Evolutionary conservation across 2,797 vertebrate genomes (phyloP), one percentile per base, ranked within the genome.

Genomic region (Poeciliopsis infans): DNA sequence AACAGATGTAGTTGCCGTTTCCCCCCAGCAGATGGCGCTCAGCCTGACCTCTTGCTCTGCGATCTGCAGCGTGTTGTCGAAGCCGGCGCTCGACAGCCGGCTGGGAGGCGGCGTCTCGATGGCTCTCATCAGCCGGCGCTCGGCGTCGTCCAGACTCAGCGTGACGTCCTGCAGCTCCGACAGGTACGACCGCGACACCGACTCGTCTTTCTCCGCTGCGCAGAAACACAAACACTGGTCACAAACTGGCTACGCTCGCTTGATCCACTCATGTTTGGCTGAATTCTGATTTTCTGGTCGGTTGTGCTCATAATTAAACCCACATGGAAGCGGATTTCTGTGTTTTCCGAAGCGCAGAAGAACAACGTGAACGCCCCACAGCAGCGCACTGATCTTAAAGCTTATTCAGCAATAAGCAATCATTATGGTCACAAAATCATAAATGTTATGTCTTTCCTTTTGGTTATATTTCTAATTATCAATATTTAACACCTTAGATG

Each of bases 161-260:
- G 90, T 92, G 89, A 99, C 95, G 84, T 96, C 96, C 91, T 96
- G 96, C 79, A 99, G 96, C 91, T 99, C 97, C 0, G 97, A 97
- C 85, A 98, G 95, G 66, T 96, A 97, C 0, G 95, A 96, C 66
- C 95, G 97, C 79, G 97, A 97, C 0, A 96, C 80, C 0, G 95
- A 97, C 94, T 99, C 98, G 3, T 99, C 97, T 92, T 98, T 99
- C 91, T 99, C 98, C 88, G 96, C 98, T 99, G 79, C 1, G 80
- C 71, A 33, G 41, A 73, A 8, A 53, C 7, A 1, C 74, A 11
- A 76, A 7, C n/a, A 20, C 5, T 20, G 28, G 7, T 55, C 36
- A 46, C 0, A 64, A 0, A 53, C 39, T 13, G 7, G 49, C 49
- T 7, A 8, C 49, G 20, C 49, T 51, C 49, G 23, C 49, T 25